Conservation (phyloP, 2,888 invertebrate genomes). For the Thecophora atra region DNA sequence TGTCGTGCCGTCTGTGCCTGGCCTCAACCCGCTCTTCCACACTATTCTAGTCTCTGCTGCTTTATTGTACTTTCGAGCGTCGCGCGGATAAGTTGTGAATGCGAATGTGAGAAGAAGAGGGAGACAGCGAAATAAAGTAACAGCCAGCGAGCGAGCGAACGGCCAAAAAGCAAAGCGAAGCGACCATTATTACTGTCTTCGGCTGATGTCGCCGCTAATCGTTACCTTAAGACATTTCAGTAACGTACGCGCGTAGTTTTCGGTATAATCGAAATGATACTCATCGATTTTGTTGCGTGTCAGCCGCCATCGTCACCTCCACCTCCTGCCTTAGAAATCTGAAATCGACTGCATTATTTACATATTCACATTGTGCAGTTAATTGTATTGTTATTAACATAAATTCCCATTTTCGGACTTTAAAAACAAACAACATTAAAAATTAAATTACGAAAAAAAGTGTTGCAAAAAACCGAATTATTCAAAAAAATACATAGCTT, state of each 20-base stretch:
- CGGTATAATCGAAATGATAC: constrained; percentile 2
- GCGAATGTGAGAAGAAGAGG: constrained; percentile 38
- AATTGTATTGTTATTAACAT: too few relatives aligned
- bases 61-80: constrained; percentile 65
- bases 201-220: background rate
- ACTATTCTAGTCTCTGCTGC: constrained; percentile 42
- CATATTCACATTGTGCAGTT: background rate
- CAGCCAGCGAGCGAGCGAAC: background rate
- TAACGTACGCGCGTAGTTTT: background rate
- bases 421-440: too few relatives aligned
- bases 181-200: background rate
- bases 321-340: background rate
- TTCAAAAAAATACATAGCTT: too few relatives aligned
- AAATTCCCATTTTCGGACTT: too few relatives aligned
- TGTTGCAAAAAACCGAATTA: background rate
- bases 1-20: background rate
- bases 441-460: background rate
- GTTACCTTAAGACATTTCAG: background rate
- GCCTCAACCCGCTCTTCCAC: constrained; percentile 33
- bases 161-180: too few relatives aligned
- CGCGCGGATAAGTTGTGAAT: constrained; percentile 65
- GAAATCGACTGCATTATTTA: background rate
- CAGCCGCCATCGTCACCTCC: background rate
- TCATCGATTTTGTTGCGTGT: background rate
- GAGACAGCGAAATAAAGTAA: background rate